These are phyloP conservation scores for Drosophila ercepeae DNA, from an alignment of 1,140 invertebrate species.

Conservation along the genomic window DNA sequence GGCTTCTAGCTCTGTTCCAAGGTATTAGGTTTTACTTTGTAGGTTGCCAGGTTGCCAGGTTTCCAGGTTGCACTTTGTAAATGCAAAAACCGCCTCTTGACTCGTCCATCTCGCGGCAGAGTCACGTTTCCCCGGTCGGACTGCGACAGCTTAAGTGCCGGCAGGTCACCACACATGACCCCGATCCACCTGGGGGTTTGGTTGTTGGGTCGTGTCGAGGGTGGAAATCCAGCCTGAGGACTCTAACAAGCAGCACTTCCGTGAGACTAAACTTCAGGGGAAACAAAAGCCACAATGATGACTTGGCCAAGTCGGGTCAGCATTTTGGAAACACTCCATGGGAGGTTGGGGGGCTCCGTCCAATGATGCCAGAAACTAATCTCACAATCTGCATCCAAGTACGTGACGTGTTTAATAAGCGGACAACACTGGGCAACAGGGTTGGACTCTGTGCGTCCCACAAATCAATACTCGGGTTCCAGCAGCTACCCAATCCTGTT, in stretches of 20 bases:
- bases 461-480: slow-evolving; percentile 30
- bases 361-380: slow-evolving; percentile 79
- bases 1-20: slow-evolving; percentile 11
- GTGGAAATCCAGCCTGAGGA: slow-evolving; percentile 16
- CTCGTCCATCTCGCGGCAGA: slow-evolving; percentile 33
- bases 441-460: background rate
- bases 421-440: slow-evolving; percentile 14
- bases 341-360: slow-evolving; percentile 1
- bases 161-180: slow-evolving; percentile 60
- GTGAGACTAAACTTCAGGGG: slow-evolving; percentile 41
- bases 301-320: slow-evolving; percentile 46
- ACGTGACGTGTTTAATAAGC: slow-evolving; percentile 78
- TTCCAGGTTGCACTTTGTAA: slow-evolving; percentile 49
- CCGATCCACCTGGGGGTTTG: slow-evolving; percentile 18
- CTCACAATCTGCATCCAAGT: slow-evolving; percentile 74
- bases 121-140: slow-evolving; percentile 54
- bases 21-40: background rate
- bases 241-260: slow-evolving; percentile 61
- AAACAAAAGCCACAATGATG: slow-evolving; percentile 70
- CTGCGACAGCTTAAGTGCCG: slow-evolving; percentile 62
- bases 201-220: slow-evolving; percentile 1
- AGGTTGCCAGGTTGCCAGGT: background rate
- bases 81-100: slow-evolving; percentile 18
- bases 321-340: slow-evolving; percentile 40
- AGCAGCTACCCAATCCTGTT: slow-evolving; percentile 5